Evolutionary conservation across 2,113 vertebrate genomes (phyloP).

Genomic region (Ranitomeya variabilis): DNA sequence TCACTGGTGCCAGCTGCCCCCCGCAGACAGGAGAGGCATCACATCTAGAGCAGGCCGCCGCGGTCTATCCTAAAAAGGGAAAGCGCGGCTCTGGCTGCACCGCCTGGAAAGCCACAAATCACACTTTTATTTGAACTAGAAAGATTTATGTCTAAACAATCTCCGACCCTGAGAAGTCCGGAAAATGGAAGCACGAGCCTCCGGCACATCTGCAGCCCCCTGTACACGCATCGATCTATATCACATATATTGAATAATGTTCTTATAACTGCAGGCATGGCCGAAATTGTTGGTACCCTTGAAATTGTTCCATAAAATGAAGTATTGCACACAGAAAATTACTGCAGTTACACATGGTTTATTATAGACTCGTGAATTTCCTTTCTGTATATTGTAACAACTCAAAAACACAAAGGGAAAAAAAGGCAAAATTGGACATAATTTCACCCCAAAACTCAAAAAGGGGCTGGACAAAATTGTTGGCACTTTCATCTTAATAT

Average conservation of each 20-base stretch:
- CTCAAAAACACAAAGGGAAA: no score
- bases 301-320: no score
- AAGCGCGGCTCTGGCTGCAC: background rate
- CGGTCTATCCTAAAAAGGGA: slow-evolving; percentile 48
- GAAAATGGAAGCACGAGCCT: background rate
- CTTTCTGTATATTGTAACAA: no score
- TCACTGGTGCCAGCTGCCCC: background rate
- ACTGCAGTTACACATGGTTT: no score
- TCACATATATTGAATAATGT: background rate
- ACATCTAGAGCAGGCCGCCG: background rate
- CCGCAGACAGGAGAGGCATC: background rate
- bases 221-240: background rate
- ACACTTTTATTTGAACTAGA: slow-evolving; percentile 32
- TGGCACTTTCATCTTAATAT: no score
- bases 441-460: no score
- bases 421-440: no score
- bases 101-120: slow-evolving; percentile 10
- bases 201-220: background rate
- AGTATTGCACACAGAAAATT: no score
- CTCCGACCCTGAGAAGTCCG: background rate
- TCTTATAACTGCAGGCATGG: no score
- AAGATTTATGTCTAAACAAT: slow-evolving; percentile 52
- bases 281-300: no score
- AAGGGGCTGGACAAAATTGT: no score
- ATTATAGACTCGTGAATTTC: no score